Conservation (phyloP, 2,888 invertebrate species). For the Pollenia angustigena region DNA sequence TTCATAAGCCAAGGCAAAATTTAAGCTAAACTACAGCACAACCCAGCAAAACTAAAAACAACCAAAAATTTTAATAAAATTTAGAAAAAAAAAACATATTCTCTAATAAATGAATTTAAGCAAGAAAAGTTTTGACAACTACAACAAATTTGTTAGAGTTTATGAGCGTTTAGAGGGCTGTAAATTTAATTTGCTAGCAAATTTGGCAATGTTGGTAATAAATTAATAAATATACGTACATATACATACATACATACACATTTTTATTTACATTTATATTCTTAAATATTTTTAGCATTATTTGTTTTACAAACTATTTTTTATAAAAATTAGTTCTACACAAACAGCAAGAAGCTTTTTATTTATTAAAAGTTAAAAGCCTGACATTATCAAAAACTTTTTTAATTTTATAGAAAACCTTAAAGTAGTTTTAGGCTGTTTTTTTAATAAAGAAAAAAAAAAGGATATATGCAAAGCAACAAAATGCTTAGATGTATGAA, state of each 20-base stretch:
- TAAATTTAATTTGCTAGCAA: constrained; percentile 55
- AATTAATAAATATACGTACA: constrained; percentile 51
- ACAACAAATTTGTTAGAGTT: constrained; percentile 57
- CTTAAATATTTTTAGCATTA: not conserved
- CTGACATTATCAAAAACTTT: no score
- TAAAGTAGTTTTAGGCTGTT: no score
- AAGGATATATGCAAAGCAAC: no score
- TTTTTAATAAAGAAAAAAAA: no score
- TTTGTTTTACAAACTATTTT: not conserved
- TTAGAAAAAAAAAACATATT: not conserved
- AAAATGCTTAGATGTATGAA: no score
- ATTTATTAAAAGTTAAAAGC: not conserved
- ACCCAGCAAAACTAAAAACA: not conserved
- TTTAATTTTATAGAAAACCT: no score
- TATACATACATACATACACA: constrained; percentile 28
- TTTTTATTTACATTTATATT: not conserved
- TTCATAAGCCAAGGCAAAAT: constrained; percentile 20
- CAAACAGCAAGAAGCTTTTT: not conserved
- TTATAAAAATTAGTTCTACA: not conserved
- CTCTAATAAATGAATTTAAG: constrained; percentile 59
- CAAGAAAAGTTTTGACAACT: constrained; percentile 68
- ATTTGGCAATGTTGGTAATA: constrained; percentile 59
- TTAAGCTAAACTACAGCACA: constrained; percentile 11
- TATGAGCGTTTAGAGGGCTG: constrained; percentile 60
- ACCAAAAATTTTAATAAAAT: not conserved